Base-by-base conservation (phyloP, 2,888 invertebrate genomes). In the Cephus spinipes region DNA sequence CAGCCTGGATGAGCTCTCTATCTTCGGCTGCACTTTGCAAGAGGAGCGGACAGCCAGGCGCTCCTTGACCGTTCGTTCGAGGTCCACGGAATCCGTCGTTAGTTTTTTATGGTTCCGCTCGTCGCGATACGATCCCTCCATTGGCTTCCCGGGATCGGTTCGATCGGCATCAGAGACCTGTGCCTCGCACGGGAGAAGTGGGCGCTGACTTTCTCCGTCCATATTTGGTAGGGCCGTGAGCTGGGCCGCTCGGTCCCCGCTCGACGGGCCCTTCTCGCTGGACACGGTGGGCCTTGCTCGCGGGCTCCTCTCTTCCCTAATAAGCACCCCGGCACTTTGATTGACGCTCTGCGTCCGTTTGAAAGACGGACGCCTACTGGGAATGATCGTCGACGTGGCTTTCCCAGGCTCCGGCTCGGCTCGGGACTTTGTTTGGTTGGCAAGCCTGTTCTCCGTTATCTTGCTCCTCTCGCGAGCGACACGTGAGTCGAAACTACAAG, bases 131-230 rank as follows among this genome's bases (percentile, higher is more conserved):
- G 31, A 33, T 71, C 31, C 30, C 9, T 74, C 74, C 74, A 35
- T 6, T 34, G 74, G 35, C 33, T 35, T 35, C 74, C 74, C 81
- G 73, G 79, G 76, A 76, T 83, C 83, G 83, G 80, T 85, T 23
- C 2, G 31, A 71, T 71, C 71, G 71, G 32, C 31, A 71, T 12
- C 71, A 23, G 33, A 31, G 12, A 32, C 12, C 31, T 31, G 71
- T 23, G 71, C 71, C 11, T 71, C 31, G 76, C 75, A 81, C 81
- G 80, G 81, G 83, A 82, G 84, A 81, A 82, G 77, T 75, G 81
- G 73, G 74, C 82, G 85, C 84, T 87, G 85, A 85, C 88, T 87
- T 87, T 89, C 89, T 83, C 85, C 82, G 79, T 86, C 88, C 87
- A 89, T 90, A 87, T 87, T 89, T 85, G 87, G 86, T 34, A 85